Evolutionary conservation across 2,797 vertebrate genomes (phyloP), one percentile per base, ranked within the genome.

Genomic region (Sebastes wilsoni): DNA sequence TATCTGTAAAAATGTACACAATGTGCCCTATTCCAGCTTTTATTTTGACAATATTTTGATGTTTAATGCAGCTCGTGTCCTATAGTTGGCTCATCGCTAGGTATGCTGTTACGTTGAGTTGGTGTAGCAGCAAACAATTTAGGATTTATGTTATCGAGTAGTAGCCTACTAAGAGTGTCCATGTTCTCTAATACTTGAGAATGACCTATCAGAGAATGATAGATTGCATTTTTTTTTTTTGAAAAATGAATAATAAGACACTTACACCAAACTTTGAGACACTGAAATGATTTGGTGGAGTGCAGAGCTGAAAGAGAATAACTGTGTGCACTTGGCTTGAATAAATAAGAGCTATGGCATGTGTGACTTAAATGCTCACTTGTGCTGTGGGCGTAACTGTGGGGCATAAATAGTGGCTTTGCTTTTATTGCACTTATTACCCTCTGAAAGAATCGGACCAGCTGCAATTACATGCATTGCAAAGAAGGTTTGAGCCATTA

Each of bases 181-280:
- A 7, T 71, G 54, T 72, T 79, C 58, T 52, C 11, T 34, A 49
- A 66, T 60, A 74, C 28, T 69, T 68, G 54, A 46, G 28, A 83
- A 74, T 83, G 74, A 76, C 62, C 46, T 80, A 84, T 80, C 80
- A 83, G 28, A 27, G 38, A 76, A 77, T 81, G 59, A 66, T 64
- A 58, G 18, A 85, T 32, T 75, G 59, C 74, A 32, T 56, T 58
- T 68, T 55, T 76, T 28, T 68, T 3, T 3, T 66, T 3, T 34
- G n/a, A 76, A 69, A 69, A 71, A 66, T 12, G 7, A 68, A 65
- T 67, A 62, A 61, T 25, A 77, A 72, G 25, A 69, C 74, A 72
- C n/a, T 71, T 85, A 79, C 66, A 59, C 13, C n/a, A 11, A 38
- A 22, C 66, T 80, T 34, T 52, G 10, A 71, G 75, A 78, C 6